Percentiles rank a stretch among this genome's conserved stretches.
Evolutionary conservation across 2,797 vertebrate species (phyloP).

Genomic region (Ataeniobius toweri): DNA sequence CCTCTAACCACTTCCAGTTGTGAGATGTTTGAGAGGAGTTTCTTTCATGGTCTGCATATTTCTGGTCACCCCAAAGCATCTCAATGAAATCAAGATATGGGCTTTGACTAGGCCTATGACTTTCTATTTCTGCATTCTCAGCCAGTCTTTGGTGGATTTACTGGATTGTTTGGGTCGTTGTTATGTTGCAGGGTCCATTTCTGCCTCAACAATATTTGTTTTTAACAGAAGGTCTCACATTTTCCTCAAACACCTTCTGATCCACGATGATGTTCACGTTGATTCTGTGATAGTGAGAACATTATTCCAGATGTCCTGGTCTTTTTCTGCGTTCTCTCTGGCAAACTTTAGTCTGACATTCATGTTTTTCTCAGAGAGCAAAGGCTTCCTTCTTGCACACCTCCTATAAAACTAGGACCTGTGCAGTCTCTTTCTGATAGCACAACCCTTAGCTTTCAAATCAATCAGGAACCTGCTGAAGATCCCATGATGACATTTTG

Average conservation of each 20-base stretch:
- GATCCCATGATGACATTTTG: background rate
- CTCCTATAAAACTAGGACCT: background rate
- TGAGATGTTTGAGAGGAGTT: background rate
- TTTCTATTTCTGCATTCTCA: background rate
- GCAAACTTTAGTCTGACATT: background rate
- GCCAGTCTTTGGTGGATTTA: background rate
- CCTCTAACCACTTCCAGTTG: background rate
- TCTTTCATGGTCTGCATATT: background rate
- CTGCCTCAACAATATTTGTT: no score
- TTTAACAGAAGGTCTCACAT: no score
- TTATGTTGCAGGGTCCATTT: background rate
- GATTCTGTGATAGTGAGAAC: no score
- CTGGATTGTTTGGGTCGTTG: background rate
- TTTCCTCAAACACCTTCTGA: no score
- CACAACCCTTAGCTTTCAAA: background rate
- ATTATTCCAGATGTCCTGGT: no score
- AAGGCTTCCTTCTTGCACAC: background rate
- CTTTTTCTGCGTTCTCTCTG: no score
- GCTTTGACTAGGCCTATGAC: background rate
- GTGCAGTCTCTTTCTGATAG: background rate
- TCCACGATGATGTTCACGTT: no score
- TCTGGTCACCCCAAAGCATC: background rate
- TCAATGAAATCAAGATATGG: background rate
- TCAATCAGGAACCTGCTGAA: background rate
- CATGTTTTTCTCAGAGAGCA: background rate